phyloP scores from a whole-genome alignment of 2,113 vertebrate species.

The Hemiscyllium ocellatum region DNA sequence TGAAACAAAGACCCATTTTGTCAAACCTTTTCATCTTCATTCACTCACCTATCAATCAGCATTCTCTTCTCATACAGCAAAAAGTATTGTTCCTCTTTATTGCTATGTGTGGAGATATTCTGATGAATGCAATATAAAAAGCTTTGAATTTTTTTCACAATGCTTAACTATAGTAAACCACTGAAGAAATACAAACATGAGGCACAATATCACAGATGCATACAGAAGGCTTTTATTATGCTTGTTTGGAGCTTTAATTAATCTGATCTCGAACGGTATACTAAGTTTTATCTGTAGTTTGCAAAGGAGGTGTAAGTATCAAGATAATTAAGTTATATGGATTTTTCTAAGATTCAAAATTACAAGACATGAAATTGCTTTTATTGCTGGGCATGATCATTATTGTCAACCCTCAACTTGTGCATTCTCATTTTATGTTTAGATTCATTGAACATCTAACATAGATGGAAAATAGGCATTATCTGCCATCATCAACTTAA shows the following conservation, averaged over 20 bases:
- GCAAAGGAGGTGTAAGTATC: not conserved
- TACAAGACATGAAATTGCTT: not conserved
- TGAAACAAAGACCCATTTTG: no score
- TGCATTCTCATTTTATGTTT: not conserved
- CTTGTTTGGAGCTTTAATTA: not conserved
- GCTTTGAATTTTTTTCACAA: not conserved
- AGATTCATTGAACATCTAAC: not conserved
- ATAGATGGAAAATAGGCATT: not conserved
- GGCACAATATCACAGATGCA: not conserved
- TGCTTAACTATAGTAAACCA: not conserved
- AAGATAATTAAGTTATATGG: constrained; percentile 4
- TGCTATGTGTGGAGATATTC: no score
- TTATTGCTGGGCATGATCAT: constrained; percentile 2
- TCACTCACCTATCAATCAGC: no score
- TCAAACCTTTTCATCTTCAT: no score
- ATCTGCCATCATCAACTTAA: constrained; percentile 5
- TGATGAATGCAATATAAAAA: no score
- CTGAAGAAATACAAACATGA: not conserved
- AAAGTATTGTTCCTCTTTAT: no score
- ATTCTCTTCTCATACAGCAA: no score
- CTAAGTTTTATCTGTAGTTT: not conserved
- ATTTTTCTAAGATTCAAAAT: not conserved
- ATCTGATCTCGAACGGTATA: not conserved
- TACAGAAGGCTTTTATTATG: not conserved
- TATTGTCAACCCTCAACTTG: not conserved